Conservation (phyloP, 1,140 invertebrate genomes). For the Pogonomyrmex californicus region DNA sequence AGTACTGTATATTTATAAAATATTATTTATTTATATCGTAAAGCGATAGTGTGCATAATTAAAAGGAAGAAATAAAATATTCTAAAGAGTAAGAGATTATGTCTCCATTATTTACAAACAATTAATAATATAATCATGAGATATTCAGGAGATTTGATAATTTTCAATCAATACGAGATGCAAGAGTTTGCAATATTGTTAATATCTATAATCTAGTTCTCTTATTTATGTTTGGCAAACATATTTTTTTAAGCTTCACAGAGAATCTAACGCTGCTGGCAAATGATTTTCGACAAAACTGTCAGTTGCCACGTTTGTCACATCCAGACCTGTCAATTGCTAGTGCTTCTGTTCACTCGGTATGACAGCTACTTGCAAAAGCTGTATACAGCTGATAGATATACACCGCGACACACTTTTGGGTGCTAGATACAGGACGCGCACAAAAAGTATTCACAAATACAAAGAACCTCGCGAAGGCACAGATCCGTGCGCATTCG, state of each 20-base stretch:
- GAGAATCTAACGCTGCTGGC: not conserved
- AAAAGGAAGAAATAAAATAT: not conserved
- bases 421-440: constrained; percentile 36
- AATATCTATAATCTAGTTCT: constrained; percentile 17
- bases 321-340: constrained; percentile 48
- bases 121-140: not conserved
- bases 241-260: constrained; percentile 23
- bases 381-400: constrained; percentile 52
- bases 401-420: constrained; percentile 58
- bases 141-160: not conserved
- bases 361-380: constrained; percentile 59
- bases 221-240: constrained; percentile 3
- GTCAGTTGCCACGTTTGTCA: constrained; percentile 54
- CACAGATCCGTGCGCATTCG: constrained; percentile 31
- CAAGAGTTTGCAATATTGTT: not conserved
- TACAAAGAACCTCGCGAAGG: constrained; percentile 13
- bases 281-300: constrained; percentile 50
- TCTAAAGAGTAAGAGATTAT: not conserved
- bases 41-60: not conserved
- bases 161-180: not conserved
- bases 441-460: constrained; percentile 44
- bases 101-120: not conserved
- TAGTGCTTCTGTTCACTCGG: constrained; percentile 40
- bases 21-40: not conserved
- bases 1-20: not conserved